Conservation (phyloP, 53 echinoderm and acorn worm species). For the Astropecten irregularis region DNA sequence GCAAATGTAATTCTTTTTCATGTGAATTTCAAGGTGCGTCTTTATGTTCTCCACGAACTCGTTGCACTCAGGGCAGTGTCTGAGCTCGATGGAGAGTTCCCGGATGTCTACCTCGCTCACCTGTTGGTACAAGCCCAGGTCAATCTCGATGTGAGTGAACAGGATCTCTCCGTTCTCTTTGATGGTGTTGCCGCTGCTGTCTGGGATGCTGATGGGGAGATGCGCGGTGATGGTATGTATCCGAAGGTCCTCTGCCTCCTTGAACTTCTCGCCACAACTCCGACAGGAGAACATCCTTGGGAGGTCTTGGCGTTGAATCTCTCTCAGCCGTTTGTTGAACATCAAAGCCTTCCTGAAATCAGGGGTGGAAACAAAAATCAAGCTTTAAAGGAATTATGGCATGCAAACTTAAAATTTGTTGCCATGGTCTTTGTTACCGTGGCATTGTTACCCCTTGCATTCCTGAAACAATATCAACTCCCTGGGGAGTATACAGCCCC, state of each 20-base stretch:
- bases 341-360: slow-evolving; percentile 12
- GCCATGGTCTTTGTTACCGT: too few species aligned
- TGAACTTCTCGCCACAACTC: slow-evolving; percentile 23
- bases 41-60: slow-evolving; percentile 26
- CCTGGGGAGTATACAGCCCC: too few species aligned
- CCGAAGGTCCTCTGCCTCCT: slow-evolving; percentile 15
- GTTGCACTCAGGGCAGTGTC: slow-evolving; percentile 39
- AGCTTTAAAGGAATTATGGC: background rate
- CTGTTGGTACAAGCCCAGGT: slow-evolving; percentile 45
- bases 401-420: background rate
- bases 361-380: background rate
- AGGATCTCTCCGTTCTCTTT: slow-evolving; percentile 7
- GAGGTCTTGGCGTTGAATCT: slow-evolving; percentile 14
- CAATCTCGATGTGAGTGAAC: slow-evolving; percentile 52
- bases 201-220: slow-evolving; percentile 28
- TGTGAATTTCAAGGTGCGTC: slow-evolving; percentile 23
- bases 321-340: slow-evolving; percentile 33
- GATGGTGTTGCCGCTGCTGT: background rate
- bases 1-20: slow-evolving; percentile 55
- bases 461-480: too few species aligned
- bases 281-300: slow-evolving; percentile 39
- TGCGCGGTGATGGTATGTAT: slow-evolving; percentile 47
- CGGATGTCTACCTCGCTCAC: slow-evolving; percentile 41
- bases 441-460: too few species aligned
- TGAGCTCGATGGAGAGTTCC: slow-evolving; percentile 9